Evolutionary conservation across 2,797 vertebrate genomes (phyloP), one percentile per base, ranked within the genome.

Genomic region (Bovichtus diacanthus): DNA sequence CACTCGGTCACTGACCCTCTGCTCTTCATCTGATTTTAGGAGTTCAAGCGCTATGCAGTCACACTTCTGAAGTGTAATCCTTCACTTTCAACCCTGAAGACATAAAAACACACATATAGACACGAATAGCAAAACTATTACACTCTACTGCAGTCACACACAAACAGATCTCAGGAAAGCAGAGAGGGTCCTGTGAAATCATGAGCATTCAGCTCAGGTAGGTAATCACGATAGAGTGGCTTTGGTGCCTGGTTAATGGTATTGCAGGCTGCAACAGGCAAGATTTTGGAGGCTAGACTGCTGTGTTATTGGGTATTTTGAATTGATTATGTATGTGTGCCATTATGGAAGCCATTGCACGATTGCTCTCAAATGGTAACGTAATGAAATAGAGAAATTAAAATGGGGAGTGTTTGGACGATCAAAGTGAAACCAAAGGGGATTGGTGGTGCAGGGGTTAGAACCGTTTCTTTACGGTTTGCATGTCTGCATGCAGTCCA

Each of bases 171-270:
- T 53, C 70, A 19, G 55, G 34, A 58, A 74, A 80, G 68, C 61
- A 73, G 55, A 77, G 61, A 59, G 39, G 74, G 53, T 82, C 44
- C 62, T 59, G 66, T 78, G 70, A 75, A 77, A 85, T 82, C 75
- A 70, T 83, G 53, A 74, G 76, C 54, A 73, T 91, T 88, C 75
- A 70, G 50, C 71, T 88, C 67, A 79, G 77, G 79, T 79, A 74
- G 62, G 66, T 84, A 83, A 89, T 90, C 70, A 68, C 12, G 39
- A 83, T 67, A 68, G 71, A 85, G 78, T 70, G 59, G 55, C 62
- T 73, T 64, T 23, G 70, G 38, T 83, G 71, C 61, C 76, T 71
- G 58, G 75, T 80, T 85, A 87, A 81, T 87, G 74, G 68, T 62
- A 70, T 80, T 85, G 74, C 75, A 62, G 59, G 78, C 54, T 66